Conservation (phyloP, 2,888 invertebrate species). For the Dioctria rufipes region DNA sequence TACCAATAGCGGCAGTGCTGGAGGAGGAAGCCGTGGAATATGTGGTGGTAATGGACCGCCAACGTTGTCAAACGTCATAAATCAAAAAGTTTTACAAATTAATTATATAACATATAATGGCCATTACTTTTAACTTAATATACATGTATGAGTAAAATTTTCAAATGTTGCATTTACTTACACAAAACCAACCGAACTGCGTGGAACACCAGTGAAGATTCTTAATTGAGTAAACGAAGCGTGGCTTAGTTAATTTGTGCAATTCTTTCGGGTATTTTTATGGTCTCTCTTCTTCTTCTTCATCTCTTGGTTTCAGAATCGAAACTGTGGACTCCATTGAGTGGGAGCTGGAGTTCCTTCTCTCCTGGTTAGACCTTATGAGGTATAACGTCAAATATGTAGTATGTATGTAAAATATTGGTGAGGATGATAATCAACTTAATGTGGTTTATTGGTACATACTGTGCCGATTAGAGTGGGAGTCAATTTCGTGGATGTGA, state of each 20-base stretch:
- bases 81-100: conserved; percentile 55
- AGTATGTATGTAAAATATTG: no score
- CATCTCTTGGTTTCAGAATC: no score
- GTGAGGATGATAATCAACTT: no score
- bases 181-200: conserved; percentile 27
- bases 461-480: no score
- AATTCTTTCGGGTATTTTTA: background rate
- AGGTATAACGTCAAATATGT: no score
- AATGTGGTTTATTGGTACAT: no score
- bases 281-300: background rate
- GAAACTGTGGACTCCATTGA: no score
- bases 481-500: no score
- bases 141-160: conserved; percentile 37
- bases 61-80: conserved; percentile 52
- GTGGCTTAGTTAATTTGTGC: background rate
- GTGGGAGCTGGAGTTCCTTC: no score
- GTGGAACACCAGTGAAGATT: conserved; percentile 42
- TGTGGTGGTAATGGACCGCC: conserved; percentile 60
- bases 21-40: conserved; percentile 60
- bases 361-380: no score
- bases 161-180: conserved; percentile 56
- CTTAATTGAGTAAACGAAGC: background rate
- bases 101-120: conserved; percentile 55
- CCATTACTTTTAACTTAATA: conserved; percentile 57
- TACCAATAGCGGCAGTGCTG: conserved; percentile 60